These are phyloP conservation scores for Tigriopus californicus DNA, from an alignment of 2,888 invertebrate species.

Conservation along the genomic window DNA sequence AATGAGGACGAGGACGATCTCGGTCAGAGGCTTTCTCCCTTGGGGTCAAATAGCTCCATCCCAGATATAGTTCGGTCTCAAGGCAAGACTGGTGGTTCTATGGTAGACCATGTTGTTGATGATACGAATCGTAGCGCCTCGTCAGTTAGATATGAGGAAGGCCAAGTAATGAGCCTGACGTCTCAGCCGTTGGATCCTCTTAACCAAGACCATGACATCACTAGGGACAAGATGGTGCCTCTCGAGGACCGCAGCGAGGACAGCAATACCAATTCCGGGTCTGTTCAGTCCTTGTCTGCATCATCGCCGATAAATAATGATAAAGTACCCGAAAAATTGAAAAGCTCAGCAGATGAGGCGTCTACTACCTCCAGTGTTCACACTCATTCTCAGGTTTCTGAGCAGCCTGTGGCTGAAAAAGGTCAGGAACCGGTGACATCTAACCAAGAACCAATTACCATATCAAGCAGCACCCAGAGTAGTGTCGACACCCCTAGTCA, in stretches of 20 bases:
- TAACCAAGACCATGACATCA: neutral
- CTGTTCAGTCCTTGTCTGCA: neutral
- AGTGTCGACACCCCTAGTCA: neutral
- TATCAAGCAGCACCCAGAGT: too few species aligned
- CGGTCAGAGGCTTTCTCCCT: neutral
- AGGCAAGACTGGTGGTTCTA: too few species aligned
- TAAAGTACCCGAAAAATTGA: too few species aligned
- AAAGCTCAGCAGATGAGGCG: too few species aligned
- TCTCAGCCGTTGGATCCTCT: neutral
- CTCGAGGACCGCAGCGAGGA: neutral
- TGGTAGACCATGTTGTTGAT: too few species aligned
- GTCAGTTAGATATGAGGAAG: neutral
- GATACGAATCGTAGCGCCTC: neutral
- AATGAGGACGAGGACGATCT: neutral
- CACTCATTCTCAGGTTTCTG: neutral
- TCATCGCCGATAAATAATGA: neutral
- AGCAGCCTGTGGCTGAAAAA: neutral
- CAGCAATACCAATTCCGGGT: neutral
- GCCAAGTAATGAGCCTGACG: neutral
- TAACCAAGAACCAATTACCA: neutral
- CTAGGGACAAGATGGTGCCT: neutral
- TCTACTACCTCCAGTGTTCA: neutral
- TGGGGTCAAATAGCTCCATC: constrained; percentile 4
- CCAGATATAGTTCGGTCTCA: neutral
- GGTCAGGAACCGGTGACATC: neutral